Conservation (phyloP, 2,113 vertebrate genomes). For the Amia ocellicauda region DNA sequence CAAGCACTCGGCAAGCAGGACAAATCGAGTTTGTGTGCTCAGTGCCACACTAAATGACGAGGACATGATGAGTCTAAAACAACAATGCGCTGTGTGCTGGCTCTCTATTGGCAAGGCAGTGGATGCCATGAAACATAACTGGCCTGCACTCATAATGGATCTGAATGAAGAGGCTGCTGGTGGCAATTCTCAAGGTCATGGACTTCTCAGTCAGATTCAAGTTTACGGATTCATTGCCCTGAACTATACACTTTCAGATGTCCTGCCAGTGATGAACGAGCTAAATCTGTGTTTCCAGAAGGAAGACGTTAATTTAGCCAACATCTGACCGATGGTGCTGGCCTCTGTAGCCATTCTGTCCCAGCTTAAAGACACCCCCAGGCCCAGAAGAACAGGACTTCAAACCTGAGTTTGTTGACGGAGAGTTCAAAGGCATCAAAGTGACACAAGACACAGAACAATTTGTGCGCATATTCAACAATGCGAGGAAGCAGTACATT, state of each 20-base stretch:
- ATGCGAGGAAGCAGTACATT: constrained; percentile 2
- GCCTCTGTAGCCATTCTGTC: too few species aligned
- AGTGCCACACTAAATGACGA: constrained; percentile 1
- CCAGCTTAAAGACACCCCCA: too few species aligned
- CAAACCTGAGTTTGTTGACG: too few species aligned
- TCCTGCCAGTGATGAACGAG: constrained; percentile 7
- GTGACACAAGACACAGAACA: not conserved
- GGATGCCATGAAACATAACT: constrained; percentile 3
- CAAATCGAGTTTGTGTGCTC: constrained; percentile 3
- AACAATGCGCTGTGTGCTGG: constrained; percentile 16
- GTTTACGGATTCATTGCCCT: constrained; percentile 6
- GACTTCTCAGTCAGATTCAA: constrained; percentile 11
- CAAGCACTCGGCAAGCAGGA: constrained; percentile 17
- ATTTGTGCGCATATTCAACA: not conserved
- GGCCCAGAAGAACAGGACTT: too few species aligned
- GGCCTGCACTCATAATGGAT: constrained; percentile 11
- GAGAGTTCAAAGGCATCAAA: too few species aligned
- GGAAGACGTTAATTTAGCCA: not conserved
- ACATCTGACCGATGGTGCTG: constrained; percentile 8
- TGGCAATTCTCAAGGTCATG: constrained; percentile 10
- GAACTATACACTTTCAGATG: constrained; percentile 11
- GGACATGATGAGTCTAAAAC: constrained; percentile 11
- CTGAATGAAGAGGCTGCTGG: constrained; percentile 10
- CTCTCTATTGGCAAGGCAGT: constrained; percentile 9
- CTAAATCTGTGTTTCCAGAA: constrained; percentile 12